Evolutionary conservation across 2,797 vertebrate species (phyloP), one percentile per base, ranked within the genome.

Genomic region (Rhynchotus rufescens): DNA sequence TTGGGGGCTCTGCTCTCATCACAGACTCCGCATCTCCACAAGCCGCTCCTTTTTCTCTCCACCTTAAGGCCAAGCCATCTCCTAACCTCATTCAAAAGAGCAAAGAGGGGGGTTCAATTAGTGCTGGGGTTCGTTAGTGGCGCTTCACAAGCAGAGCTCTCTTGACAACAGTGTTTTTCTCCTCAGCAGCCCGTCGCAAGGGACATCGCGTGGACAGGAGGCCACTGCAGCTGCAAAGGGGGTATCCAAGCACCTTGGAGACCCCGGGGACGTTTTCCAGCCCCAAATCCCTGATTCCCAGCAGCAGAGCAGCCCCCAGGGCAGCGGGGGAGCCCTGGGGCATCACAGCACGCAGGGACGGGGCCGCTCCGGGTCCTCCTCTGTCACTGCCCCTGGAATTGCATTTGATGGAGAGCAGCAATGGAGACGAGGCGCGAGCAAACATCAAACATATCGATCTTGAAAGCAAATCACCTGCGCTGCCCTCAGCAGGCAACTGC

Each of bases 391-490:
- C 7, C 2, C 69, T 47, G 76, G 54, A 94, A 92, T 71, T 85
- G 89, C 67, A 94, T 95, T 94, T 84, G 94, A 94, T 78, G 75
- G 89, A 84, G 61, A 38, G 82, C 91, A 72, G 93, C 93, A 92
- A 88, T 47, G 40, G 83, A 94, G 90, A 91, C 69, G 54, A 91
- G 90, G 94, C 94, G 93, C 80, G 86, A 89, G 94, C 89, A 95
- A 96, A 91, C 93, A 96, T 95, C 94, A 96, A 97, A 97, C 86
- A 84, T 89, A 90, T 92, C 1, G 84, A 96, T 96, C 92, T 82
- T 76, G 80, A 93, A 95, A 96, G 95, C 95, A 95, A 93, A 95
- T 95, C 95, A 93, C 91, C 86, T 90, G 78, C 59, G 2, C 88
- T 67, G 92, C 90, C 80, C 84, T 89, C 82, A 51, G 82, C 9